Base-by-base conservation (phyloP, 1,140 invertebrate species). In the Lysiphlebus fabarum region DNA sequence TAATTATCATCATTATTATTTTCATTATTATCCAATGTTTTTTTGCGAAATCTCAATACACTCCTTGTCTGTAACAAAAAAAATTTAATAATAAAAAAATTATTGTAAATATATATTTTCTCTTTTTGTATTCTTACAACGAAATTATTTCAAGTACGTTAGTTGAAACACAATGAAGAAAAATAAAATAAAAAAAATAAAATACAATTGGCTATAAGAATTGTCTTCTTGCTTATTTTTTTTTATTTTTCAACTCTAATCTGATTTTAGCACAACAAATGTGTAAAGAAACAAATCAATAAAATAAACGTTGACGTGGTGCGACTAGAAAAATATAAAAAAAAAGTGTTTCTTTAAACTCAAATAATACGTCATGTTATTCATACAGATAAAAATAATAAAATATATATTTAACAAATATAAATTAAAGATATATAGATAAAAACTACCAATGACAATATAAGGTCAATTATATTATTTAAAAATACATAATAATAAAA, bases 31-130 rank as follows among this genome's bases (percentile, higher is more conserved):
- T 66, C 54, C 10, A 60, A 44, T 48, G 43, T 42, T n/a, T 53
- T 56, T 66, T 81, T 82, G 66, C 66, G 77, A 66, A 76, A 77
- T 56, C 80, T 70, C 58, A 82, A 69, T 45, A 82, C 71, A 26
- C 68, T 73, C 37, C 63, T 62, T 38, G 78, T 73, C 80, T 82
- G 66, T 40, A 40, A 51, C 7, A 14, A 47, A 34, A 43, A 12
- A 58, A 51, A 42, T 12, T 45, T 47, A 48, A 14, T 26, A 10
- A n/a, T n/a, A 40, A 37, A 57, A 56, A 45, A 50, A 56, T 9
- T 49, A 36, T 26, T 48, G 36, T 40, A 55, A 60, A 60, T 60
- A 10, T 17, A 43, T 54, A 44, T 41, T 43, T 54, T 44, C 17
- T 26, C 17, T 26, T 26, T n/a, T 26, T 26, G 17, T 26, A 26